Conservation (phyloP, 53 echinoderm and acorn worm genomes). For the Zoroaster sp. region DNA sequence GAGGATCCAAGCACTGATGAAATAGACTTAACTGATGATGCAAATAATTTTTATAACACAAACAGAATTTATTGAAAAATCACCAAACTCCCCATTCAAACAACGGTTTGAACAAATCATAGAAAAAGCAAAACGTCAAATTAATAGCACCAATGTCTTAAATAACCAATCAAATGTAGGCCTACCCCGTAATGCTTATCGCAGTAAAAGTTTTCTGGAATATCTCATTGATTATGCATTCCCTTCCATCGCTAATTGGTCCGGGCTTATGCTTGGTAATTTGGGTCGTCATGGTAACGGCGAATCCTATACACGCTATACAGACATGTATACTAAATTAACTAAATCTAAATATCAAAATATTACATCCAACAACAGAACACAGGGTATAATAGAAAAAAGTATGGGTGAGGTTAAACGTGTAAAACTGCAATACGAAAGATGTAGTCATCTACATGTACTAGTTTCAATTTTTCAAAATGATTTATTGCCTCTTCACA, state of each 20-base stretch:
- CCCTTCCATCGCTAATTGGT: neutral
- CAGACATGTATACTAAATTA: neutral
- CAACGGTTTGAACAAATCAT: neutral
- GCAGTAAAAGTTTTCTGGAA: neutral
- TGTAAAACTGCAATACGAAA: neutral
- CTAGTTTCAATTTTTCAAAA: neutral
- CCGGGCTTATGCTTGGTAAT: neutral
- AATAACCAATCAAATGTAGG: neutral
- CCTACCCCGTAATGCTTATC: neutral
- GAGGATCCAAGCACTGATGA: neutral
- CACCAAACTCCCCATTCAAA: neutral
- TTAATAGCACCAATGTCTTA: neutral
- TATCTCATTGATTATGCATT: neutral
- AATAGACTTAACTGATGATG: neutral
- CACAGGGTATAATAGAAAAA: neutral
- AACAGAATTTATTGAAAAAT: neutral
- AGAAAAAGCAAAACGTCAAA: too few species aligned
- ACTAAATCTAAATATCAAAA: neutral
- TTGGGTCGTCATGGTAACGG: neutral
- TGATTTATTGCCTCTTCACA: neutral
- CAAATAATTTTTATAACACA: neutral
- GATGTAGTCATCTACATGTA: neutral
- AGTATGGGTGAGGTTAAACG: conserved; percentile 9
- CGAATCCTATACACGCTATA: neutral
- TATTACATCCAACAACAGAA: neutral